Conservation (phyloP, 1,140 invertebrate species). For the Melitaea cinxia region DNA sequence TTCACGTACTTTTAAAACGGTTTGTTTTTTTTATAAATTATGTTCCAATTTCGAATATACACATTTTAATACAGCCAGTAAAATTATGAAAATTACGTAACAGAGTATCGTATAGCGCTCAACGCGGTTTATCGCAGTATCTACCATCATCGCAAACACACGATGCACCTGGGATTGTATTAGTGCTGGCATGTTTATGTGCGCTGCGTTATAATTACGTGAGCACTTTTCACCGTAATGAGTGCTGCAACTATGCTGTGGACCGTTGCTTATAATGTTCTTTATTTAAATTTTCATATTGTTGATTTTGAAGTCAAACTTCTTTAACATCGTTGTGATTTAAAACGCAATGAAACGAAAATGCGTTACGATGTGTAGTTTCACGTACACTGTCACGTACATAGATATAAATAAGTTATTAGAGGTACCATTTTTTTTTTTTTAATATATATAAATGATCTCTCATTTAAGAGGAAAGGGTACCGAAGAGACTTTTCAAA, state of each 20-base stretch:
- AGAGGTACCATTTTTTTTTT: no score
- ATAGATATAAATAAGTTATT: no score
- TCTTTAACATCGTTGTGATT: no score
- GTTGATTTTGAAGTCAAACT: no score
- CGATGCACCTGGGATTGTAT: constrained; percentile 45
- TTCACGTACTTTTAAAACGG: background rate
- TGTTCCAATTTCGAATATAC: background rate
- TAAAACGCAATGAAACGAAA: no score
- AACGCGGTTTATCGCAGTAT: constrained; percentile 35
- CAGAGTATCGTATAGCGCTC: constrained; percentile 12
- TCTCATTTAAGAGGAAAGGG: no score
- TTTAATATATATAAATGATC: no score
- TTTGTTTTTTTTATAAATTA: background rate
- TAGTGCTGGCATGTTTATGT: constrained; percentile 47
- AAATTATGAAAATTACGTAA: constrained; percentile 8
- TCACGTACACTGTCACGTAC: no score
- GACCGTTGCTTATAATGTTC: background rate
- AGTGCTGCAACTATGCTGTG: constrained; percentile 19
- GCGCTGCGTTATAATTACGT: constrained; percentile 31
- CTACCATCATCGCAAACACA: constrained; percentile 22
- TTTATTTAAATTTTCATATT: background rate
- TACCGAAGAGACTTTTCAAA: no score
- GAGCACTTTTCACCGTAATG: constrained; percentile 31
- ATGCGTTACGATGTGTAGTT: no score
- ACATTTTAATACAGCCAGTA: background rate